phyloP scores from a whole-genome alignment of 1,140 invertebrate species.

The Neodiprion fabricii region DNA sequence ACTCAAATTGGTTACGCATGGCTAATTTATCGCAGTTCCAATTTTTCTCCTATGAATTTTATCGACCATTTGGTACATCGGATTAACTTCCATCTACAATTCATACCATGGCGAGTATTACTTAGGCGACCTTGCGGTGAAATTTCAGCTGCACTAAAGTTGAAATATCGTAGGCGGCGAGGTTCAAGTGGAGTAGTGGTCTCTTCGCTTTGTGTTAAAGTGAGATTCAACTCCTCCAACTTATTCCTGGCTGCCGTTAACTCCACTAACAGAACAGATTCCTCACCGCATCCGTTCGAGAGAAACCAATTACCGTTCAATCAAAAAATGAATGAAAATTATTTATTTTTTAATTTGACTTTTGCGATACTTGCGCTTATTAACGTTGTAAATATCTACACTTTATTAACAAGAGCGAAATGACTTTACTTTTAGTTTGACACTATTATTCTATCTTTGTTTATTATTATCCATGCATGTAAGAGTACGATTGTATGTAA shows the following conservation, averaged over 20 bases:
- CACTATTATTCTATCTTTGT: neutral
- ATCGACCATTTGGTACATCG: no score
- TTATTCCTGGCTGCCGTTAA: conserved; percentile 63
- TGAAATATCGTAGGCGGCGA: conserved; percentile 35
- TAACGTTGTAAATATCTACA: no score
- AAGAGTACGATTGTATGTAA: neutral
- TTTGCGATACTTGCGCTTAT: neutral
- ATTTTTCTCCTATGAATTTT: no score
- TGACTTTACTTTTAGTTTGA: neutral
- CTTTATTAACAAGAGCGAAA: no score
- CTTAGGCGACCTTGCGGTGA: no score
- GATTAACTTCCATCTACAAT: no score
- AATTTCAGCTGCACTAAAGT: no score
- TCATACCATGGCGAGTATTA: no score
- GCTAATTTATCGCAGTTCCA: no score
- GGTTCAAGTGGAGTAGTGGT: conserved; percentile 76
- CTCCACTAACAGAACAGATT: conserved; percentile 18
- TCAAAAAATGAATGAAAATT: conserved; percentile 9
- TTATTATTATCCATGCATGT: neutral
- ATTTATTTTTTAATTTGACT: neutral
- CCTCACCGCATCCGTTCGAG: conserved; percentile 14
- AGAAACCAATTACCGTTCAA: neutral
- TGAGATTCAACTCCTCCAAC: conserved; percentile 85
- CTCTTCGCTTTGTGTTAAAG: conserved; percentile 71
- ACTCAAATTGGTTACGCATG: no score